Evolutionary conservation across 2,113 vertebrate species (phyloP).

Genomic region (Pelusios castaneus): DNA sequence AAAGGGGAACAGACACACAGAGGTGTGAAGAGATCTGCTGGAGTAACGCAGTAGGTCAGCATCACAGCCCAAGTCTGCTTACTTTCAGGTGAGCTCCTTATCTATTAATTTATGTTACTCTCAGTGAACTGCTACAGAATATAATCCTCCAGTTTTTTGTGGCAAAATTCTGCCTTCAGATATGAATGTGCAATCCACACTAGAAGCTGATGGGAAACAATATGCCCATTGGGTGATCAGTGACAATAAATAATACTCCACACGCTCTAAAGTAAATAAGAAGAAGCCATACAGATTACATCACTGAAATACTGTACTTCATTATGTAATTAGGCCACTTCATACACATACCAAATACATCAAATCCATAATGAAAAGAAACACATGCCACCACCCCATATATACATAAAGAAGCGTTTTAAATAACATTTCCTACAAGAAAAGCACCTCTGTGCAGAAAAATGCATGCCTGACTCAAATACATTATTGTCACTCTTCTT

Average conservation of each 20-base stretch:
- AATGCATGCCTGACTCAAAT: slow-evolving; percentile 44
- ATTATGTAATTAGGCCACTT: slow-evolving; percentile 57
- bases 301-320: slow-evolving; percentile 6
- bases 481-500: slow-evolving; percentile 18
- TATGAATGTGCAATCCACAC: neutral
- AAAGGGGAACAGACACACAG: neutral
- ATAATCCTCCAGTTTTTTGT: neutral
- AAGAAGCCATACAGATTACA: slow-evolving; percentile 32
- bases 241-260: neutral
- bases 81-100: neutral
- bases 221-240: neutral
- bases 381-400: slow-evolving; percentile 26
- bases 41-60: fast-evolving
- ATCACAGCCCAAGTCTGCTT: neutral
- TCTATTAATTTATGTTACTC: neutral
- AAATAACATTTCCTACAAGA: slow-evolving; percentile 58
- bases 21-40: neutral
- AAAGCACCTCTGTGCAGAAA: slow-evolving; percentile 9
- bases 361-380: slow-evolving; percentile 58
- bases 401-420: slow-evolving; percentile 65
- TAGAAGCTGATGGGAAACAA: neutral
- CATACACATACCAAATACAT: slow-evolving; percentile 73
- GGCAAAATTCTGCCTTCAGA: neutral
- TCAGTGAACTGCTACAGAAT: neutral
- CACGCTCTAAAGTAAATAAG: slow-evolving; percentile 15